These are phyloP conservation scores for Gouania willdenowi DNA, from an alignment of 2,797 vertebrate genomes.

Conservation along the genomic window DNA sequence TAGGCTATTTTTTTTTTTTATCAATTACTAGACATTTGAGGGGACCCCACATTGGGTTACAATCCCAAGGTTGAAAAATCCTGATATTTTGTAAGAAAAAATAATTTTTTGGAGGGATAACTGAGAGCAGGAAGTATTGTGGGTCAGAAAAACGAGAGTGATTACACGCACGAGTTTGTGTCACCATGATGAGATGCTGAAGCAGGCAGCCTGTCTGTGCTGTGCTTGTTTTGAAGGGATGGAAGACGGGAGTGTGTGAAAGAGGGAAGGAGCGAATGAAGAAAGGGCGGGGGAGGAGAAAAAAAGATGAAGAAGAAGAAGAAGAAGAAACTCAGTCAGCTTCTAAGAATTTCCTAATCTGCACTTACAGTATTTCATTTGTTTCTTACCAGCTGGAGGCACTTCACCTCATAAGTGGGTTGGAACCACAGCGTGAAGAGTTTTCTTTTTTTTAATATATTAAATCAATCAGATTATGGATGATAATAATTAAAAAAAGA, in stretches of 20 bases:
- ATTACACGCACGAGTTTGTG: slow-evolving; percentile 14
- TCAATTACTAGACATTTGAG: too few relatives aligned
- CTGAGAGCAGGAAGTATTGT: background rate
- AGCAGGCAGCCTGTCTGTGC: slow-evolving; percentile 29
- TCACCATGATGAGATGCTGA: slow-evolving; percentile 15
- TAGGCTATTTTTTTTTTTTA: too few relatives aligned
- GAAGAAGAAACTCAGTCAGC: slow-evolving; percentile 28
- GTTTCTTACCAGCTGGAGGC: slow-evolving; percentile 36
- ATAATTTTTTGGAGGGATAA: slow-evolving; percentile 9
- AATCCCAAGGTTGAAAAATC: too few relatives aligned
- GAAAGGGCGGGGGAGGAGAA: background rate
- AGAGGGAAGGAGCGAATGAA: background rate
- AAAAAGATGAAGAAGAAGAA: slow-evolving; percentile 49
- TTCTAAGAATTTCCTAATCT: slow-evolving; percentile 52
- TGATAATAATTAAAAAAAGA: too few relatives aligned
- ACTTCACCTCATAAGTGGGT: slow-evolving; percentile 14
- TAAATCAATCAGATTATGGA: too few relatives aligned
- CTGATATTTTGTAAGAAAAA: too few relatives aligned
- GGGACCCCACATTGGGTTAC: too few relatives aligned
- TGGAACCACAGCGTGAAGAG: background rate
- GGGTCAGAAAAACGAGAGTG: slow-evolving; percentile 1
- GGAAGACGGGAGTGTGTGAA: slow-evolving; percentile 7
- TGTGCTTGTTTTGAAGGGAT: slow-evolving; percentile 34
- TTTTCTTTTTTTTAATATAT: too few relatives aligned
- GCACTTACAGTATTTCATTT: slow-evolving; percentile 36